Evolutionary conservation across 2,113 vertebrate genomes (phyloP).

Genomic region (Ptyas mucosa): DNA sequence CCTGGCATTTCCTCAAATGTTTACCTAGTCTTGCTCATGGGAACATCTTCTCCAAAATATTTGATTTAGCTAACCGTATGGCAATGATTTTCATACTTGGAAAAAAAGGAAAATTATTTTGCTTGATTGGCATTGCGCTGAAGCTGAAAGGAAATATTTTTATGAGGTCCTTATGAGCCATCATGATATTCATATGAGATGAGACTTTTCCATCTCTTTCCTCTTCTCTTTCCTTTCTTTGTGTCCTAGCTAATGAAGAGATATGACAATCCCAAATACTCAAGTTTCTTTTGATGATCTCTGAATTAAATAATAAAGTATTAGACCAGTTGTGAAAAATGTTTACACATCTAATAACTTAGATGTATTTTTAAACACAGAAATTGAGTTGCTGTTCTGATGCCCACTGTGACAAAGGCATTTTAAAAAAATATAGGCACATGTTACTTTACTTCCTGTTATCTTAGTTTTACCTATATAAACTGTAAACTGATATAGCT

Average conservation of each 20-base stretch:
- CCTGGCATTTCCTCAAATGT: background rate
- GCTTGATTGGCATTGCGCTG: background rate
- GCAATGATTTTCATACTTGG: background rate
- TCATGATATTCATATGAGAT: background rate
- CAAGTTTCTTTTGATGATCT: background rate
- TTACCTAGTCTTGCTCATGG: background rate
- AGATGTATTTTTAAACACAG: background rate
- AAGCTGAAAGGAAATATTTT: background rate
- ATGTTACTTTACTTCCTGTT: constrained; percentile 5
- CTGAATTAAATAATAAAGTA: background rate
- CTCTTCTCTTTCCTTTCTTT: background rate
- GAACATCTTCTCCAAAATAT: background rate
- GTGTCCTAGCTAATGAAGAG: background rate
- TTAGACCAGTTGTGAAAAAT: background rate
- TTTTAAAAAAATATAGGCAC: background rate
- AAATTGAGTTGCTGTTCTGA: background rate
- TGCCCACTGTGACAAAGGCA: background rate
- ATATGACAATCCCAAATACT: background rate
- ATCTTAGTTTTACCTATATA: constrained; percentile 16
- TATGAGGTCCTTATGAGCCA: background rate
- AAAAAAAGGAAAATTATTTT: background rate
- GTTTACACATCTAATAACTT: background rate
- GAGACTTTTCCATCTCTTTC: background rate
- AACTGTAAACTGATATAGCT: constrained; percentile 32
- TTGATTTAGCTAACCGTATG: background rate